Evolutionary conservation across 2,113 vertebrate genomes (phyloP).

Genomic region (Alosa alosa): DNA sequence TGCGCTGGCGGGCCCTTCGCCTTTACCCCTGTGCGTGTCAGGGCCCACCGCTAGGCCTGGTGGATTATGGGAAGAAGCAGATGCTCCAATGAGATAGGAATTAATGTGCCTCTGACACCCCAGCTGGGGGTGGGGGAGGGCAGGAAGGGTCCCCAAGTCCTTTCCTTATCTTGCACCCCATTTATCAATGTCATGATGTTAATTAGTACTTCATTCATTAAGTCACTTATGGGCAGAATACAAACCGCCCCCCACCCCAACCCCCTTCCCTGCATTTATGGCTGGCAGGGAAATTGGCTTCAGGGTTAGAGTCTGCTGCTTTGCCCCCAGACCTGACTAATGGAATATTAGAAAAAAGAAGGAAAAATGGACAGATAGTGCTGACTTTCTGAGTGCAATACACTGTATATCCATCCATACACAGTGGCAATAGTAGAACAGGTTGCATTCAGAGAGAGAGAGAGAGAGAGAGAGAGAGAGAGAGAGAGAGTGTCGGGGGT

Average conservation of each 20-base stretch:
- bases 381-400: background rate
- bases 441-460: background rate
- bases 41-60: conserved; percentile 79
- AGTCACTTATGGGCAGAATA: conserved; percentile 79
- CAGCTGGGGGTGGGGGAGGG: conserved; percentile 76
- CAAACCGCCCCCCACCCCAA: conserved; percentile 70
- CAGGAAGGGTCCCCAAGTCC: conserved; percentile 78
- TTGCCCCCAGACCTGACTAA: conserved; percentile 54
- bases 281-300: conserved; percentile 69
- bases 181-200: conserved; percentile 96
- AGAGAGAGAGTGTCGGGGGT: background rate
- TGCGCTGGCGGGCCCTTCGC: conserved; percentile 70
- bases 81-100: conserved; percentile 95
- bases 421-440: background rate
- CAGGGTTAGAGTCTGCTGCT: conserved; percentile 63
- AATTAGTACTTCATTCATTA: conserved; percentile 96
- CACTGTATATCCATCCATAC: background rate
- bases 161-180: conserved; percentile 87
- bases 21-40: conserved; percentile 51
- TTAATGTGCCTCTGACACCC: conserved; percentile 88
- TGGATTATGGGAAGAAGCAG: conserved; percentile 89
- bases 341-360: background rate
- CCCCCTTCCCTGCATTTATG: conserved; percentile 62
- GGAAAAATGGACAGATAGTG: background rate
- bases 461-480: background rate